phyloP scores from a whole-genome alignment of 2,888 invertebrate species.

The Caenorhabditis japonica region DNA sequence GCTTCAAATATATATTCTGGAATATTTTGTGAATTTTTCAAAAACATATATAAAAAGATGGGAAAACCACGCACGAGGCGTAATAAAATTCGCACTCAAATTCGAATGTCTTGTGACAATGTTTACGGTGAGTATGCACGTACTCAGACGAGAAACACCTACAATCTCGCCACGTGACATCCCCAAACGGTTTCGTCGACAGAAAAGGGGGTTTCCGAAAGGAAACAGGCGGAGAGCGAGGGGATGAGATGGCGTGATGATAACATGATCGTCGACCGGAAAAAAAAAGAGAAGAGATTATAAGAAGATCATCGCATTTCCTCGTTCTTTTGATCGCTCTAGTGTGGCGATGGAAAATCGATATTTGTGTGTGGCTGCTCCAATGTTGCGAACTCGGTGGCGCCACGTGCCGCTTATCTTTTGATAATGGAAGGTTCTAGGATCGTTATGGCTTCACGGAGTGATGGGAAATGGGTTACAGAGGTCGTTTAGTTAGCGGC shows the following conservation, averaged over 20 bases:
- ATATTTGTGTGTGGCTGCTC: too few species aligned
- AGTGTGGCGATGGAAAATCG: too few species aligned
- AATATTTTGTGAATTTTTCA: conserved; percentile 14
- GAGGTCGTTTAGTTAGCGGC: too few species aligned
- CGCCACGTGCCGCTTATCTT: too few species aligned
- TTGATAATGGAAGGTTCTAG: too few species aligned
- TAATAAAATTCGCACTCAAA: conserved; percentile 15
- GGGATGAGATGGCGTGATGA: conserved; percentile 43
- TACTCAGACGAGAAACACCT: conserved; percentile 11
- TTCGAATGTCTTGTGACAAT: too few species aligned
- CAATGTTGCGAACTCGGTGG: too few species aligned
- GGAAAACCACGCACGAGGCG: conserved; percentile 34
- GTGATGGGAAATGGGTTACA: too few species aligned
- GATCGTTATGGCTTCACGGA: too few species aligned
- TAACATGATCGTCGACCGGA: conserved; percentile 32
- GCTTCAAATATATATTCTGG: conserved; percentile 9
- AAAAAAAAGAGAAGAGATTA: background rate
- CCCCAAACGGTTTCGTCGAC: conserved; percentile 37
- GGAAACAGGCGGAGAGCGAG: conserved; percentile 10
- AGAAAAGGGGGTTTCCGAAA: conserved; percentile 29
- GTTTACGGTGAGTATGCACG: conserved; percentile 42
- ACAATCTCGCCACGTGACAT: conserved; percentile 19
- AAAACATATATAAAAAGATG: conserved; percentile 30
- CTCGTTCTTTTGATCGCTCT: conserved; percentile 42
- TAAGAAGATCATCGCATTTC: conserved; percentile 1